These are phyloP conservation scores for zebrafish (Danio rerio) DNA, from an alignment of 2,113 vertebrate species.

Conservation along the genomic window GRCz12tu NC_133177.1:32482501-32483000, in stretches of 20 bases:
- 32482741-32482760: neutral
- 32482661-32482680: neutral
- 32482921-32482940: no score
- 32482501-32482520: constrained; percentile 2
- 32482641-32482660: neutral
- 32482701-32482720: neutral
- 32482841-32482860: neutral
- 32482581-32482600: neutral
- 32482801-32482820: neutral
- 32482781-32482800: neutral
- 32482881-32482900: no score
- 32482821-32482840: neutral
- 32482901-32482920: no score
- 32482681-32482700: constrained; percentile 23
- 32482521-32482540: neutral
- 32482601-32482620: neutral
- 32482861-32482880: neutral
- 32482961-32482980: no score
- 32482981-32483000: no score
- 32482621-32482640: neutral
- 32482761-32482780: neutral
- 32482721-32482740: constrained; percentile 3
- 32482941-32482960: no score
- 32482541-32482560: neutral
- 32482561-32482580: neutral